A percentile compares a stretch with the other conserved stretches of the same genome.
Evolutionary conservation across 2,113 vertebrate genomes (phyloP).

Genomic region (Oostethus manadensis): DNA sequence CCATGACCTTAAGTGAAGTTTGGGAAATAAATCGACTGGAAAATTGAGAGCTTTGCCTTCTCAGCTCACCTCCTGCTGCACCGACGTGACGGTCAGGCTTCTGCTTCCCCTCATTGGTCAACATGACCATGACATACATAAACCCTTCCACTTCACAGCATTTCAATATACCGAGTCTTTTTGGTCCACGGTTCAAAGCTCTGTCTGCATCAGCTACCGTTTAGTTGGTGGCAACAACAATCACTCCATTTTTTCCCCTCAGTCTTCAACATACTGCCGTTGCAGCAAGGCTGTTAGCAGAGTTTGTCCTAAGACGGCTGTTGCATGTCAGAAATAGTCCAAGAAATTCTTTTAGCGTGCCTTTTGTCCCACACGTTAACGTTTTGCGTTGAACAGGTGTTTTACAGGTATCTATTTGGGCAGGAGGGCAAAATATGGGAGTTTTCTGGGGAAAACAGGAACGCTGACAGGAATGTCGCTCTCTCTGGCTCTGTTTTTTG

Average conservation of each 20-base stretch:
- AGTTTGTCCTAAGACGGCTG: constrained; percentile 27
- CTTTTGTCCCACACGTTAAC: background rate
- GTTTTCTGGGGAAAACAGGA: too few relatives aligned
- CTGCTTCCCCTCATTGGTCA: constrained; percentile 7
- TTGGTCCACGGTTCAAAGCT: background rate
- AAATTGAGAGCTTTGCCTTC: constrained; percentile 9
- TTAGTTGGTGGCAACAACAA: background rate
- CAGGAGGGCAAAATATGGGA: too few relatives aligned
- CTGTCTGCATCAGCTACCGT: background rate
- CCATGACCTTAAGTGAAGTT: constrained; percentile 10
- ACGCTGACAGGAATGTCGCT: too few relatives aligned
- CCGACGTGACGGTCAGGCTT: background rate
- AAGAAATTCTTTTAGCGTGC: background rate
- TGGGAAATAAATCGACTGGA: constrained; percentile 7
- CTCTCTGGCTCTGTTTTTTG: too few relatives aligned
- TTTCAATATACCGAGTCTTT: constrained; percentile 6
- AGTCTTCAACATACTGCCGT: background rate
- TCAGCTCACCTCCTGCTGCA: constrained; percentile 8
- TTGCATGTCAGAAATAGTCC: constrained; percentile 29
- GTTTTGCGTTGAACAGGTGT: too few relatives aligned
- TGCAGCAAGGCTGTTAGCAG: background rate
- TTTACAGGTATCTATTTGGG: too few relatives aligned
- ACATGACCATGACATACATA: constrained; percentile 14
- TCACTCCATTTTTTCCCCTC: background rate
- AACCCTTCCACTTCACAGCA: constrained; percentile 9